These are phyloP conservation scores for Lordiphosa fenestrarum DNA, from an alignment of 2,888 invertebrate genomes.

Conservation along the genomic window DNA sequence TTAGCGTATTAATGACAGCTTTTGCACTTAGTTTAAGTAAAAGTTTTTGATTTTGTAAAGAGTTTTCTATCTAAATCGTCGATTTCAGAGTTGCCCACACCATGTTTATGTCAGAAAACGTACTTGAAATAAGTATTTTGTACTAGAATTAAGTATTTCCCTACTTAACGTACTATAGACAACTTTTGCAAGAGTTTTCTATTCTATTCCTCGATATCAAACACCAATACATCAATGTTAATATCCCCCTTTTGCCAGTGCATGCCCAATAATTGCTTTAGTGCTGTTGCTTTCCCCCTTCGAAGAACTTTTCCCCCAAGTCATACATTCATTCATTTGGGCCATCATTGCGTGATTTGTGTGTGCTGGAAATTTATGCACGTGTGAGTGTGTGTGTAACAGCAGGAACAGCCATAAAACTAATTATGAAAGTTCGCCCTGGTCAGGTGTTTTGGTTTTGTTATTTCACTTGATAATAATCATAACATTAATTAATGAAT, in stretches of 20 bases:
- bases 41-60: too few relatives aligned
- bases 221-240: too few relatives aligned
- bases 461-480: constrained; percentile 48
- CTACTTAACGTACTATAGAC: too few relatives aligned
- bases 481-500: constrained; percentile 64
- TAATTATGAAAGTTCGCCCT: constrained; percentile 60
- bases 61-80: too few relatives aligned
- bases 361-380: constrained; percentile 41
- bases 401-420: constrained; percentile 36
- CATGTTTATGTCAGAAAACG: too few relatives aligned
- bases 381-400: constrained; percentile 4
- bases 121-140: too few relatives aligned
- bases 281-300: background rate
- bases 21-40: too few relatives aligned
- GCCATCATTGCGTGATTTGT: constrained; percentile 49
- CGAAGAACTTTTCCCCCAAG: constrained; percentile 18
- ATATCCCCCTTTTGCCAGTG: constrained; percentile 4
- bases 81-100: too few relatives aligned
- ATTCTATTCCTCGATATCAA: too few relatives aligned
- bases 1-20: too few relatives aligned
- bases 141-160: too few relatives aligned
- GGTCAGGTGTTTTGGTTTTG: constrained; percentile 33
- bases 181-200: too few relatives aligned
- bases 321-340: constrained; percentile 46
- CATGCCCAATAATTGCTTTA: constrained; percentile 26